Conservation (phyloP, 2,888 invertebrate genomes). For the Brachyopa scutellaris region DNA sequence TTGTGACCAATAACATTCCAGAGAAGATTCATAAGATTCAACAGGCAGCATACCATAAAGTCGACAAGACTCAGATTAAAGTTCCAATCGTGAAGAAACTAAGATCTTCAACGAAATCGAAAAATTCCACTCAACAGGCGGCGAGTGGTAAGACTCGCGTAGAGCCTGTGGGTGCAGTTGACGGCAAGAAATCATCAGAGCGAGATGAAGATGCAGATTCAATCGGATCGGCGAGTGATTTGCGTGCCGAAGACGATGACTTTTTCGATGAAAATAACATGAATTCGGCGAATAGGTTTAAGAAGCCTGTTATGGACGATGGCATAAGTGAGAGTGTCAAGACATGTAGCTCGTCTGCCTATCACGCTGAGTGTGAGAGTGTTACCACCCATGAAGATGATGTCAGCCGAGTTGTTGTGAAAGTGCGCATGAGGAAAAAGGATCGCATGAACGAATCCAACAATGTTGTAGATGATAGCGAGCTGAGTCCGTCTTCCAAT, state of each 20-base stretch:
- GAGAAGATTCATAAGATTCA: slow-evolving; percentile 83
- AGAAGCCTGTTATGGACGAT: slow-evolving; percentile 81
- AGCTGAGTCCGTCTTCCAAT: slow-evolving; percentile 82
- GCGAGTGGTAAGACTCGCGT: slow-evolving; percentile 62
- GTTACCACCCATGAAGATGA: slow-evolving; percentile 86
- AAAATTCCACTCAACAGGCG: slow-evolving; percentile 75
- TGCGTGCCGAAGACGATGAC: slow-evolving; percentile 84
- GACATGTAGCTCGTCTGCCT: slow-evolving; percentile 87
- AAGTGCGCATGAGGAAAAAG: slow-evolving; percentile 82
- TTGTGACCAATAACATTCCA: slow-evolving; percentile 83
- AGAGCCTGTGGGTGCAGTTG: slow-evolving; percentile 61
- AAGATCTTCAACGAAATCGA: slow-evolving; percentile 81
- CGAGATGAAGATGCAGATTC: slow-evolving; percentile 85
- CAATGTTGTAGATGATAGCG: slow-evolving; percentile 82
- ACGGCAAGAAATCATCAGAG: slow-evolving; percentile 75
- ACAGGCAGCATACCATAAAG: slow-evolving; percentile 83
- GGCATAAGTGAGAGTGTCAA: slow-evolving; percentile 85
- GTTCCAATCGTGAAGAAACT: slow-evolving; percentile 82
- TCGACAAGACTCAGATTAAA: slow-evolving; percentile 81
- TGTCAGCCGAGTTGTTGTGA: slow-evolving; percentile 83
- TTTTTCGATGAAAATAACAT: slow-evolving; percentile 81
- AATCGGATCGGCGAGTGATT: slow-evolving; percentile 88
- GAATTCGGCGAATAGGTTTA: slow-evolving; percentile 77
- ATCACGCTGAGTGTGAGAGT: slow-evolving; percentile 88
- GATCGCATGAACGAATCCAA: slow-evolving; percentile 77